Evolutionary conservation across 2,113 vertebrate species (phyloP).

Genomic region (Scomber scombrus): DNA sequence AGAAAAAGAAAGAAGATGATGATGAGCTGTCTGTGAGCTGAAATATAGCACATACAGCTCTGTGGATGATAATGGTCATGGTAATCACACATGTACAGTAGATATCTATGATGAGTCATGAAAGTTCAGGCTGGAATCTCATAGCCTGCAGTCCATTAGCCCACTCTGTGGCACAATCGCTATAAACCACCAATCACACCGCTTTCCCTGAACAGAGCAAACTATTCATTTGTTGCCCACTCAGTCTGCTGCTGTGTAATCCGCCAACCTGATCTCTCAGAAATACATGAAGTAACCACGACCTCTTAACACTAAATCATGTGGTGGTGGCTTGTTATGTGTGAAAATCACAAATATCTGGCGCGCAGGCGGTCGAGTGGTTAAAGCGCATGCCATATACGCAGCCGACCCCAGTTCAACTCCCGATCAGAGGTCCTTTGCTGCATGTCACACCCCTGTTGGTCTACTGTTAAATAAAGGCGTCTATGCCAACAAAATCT

Average conservation of each 20-base stretch:
- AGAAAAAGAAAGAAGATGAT: background rate
- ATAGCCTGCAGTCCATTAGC: conserved; percentile 52
- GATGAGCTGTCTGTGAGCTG: background rate
- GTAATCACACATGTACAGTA: conserved; percentile 12
- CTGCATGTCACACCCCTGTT: too few relatives aligned
- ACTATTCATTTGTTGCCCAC: conserved; percentile 53
- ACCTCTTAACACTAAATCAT: too few relatives aligned
- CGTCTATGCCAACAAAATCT: too few relatives aligned
- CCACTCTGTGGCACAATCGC: conserved; percentile 9
- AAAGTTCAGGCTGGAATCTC: conserved; percentile 15
- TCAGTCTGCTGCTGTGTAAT: conserved; percentile 29
- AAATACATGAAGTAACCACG: too few relatives aligned
- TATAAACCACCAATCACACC: conserved; percentile 46
- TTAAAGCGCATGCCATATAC: too few relatives aligned
- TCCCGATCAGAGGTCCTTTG: too few relatives aligned
- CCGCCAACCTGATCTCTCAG: too few relatives aligned
- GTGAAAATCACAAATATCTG: too few relatives aligned
- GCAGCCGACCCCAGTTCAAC: too few relatives aligned
- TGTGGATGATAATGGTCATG: background rate
- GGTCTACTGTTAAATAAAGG: too few relatives aligned
- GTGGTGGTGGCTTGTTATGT: too few relatives aligned
- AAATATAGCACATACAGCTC: background rate
- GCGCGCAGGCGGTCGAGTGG: too few relatives aligned
- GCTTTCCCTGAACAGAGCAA: conserved; percentile 23
- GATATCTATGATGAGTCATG: conserved; percentile 26